Conservation (phyloP, 2,888 invertebrate genomes). For the Euplagia quadripunctaria region DNA sequence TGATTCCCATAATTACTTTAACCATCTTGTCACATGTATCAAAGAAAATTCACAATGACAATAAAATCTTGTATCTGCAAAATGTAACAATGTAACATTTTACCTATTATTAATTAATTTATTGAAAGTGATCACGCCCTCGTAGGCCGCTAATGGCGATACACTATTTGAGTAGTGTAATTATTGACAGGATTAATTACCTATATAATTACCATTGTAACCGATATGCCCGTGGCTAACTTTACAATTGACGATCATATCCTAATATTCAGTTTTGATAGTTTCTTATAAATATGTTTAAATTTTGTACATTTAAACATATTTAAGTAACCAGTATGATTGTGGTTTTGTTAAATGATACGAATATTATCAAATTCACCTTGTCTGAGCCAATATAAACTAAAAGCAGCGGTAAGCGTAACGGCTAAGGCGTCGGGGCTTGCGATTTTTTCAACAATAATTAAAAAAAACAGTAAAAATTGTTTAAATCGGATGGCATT, state of each 20-base stretch:
- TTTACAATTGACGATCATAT: neutral
- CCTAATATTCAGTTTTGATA: too few species aligned
- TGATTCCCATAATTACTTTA: neutral
- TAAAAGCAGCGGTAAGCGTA: too few species aligned
- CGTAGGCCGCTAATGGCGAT: neutral
- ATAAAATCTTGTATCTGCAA: neutral
- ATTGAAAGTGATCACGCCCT: neutral
- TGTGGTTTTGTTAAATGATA: too few species aligned
- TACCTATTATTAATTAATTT: neutral
- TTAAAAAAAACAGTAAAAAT: too few species aligned
- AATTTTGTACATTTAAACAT: too few species aligned
- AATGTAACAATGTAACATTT: neutral
- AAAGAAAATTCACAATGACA: neutral
- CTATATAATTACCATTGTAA: neutral
- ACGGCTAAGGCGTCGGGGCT: too few species aligned
- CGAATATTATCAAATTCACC: too few species aligned
- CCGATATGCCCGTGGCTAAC: neutral
- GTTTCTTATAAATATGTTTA: too few species aligned
- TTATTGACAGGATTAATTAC: neutral
- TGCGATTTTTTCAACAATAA: too few species aligned
- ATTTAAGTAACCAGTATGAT: too few species aligned
- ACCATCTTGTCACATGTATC: neutral
- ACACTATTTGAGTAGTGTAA: conserved; percentile 1
- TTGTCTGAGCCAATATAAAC: too few species aligned
- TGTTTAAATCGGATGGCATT: too few species aligned